phyloP scores from a whole-genome alignment of 2,797 vertebrate species.

The Acanthurus leucopareius region DNA sequence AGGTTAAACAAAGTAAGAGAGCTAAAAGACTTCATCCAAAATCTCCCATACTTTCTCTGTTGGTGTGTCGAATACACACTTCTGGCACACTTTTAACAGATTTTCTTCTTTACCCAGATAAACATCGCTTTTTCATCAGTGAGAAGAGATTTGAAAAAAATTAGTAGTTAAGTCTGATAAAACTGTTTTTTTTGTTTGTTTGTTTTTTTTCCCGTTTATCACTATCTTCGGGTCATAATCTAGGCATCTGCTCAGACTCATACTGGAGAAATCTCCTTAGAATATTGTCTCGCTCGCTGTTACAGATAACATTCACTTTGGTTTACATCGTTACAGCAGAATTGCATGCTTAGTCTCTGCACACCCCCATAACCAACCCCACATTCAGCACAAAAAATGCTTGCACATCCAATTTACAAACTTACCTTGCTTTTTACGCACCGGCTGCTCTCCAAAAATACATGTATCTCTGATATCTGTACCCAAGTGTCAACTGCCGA shows the following conservation, averaged over 20 bases:
- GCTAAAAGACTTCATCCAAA: constrained; percentile 50
- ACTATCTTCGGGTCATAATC: constrained; percentile 16
- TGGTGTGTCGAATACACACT: constrained; percentile 19
- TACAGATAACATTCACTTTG: constrained; percentile 48
- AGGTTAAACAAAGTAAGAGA: constrained; percentile 53
- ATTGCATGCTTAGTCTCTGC: constrained; percentile 24
- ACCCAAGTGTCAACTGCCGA: constrained; percentile 75
- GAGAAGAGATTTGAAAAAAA: constrained; percentile 12
- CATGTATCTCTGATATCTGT: constrained; percentile 83
- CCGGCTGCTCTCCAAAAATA: constrained; percentile 61
- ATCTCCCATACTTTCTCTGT: constrained; percentile 12
- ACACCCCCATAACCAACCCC: neutral
- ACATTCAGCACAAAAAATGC: constrained; percentile 52
- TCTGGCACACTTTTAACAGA: constrained; percentile 18
- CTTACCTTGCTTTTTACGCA: constrained; percentile 61
- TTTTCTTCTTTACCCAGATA: constrained; percentile 6
- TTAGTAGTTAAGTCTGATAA: constrained; percentile 13
- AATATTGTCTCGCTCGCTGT: constrained; percentile 23
- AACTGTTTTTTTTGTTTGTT: constrained; percentile 3
- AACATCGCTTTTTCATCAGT: constrained; percentile 16
- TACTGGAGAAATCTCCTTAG: constrained; percentile 33
- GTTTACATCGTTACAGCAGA: constrained; percentile 48
- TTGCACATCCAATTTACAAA: constrained; percentile 66
- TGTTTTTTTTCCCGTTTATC: neutral
- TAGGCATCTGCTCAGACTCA: constrained; percentile 7